Conservation (phyloP, 1,140 invertebrate genomes). For the Ceratosolen solmsi region DNA sequence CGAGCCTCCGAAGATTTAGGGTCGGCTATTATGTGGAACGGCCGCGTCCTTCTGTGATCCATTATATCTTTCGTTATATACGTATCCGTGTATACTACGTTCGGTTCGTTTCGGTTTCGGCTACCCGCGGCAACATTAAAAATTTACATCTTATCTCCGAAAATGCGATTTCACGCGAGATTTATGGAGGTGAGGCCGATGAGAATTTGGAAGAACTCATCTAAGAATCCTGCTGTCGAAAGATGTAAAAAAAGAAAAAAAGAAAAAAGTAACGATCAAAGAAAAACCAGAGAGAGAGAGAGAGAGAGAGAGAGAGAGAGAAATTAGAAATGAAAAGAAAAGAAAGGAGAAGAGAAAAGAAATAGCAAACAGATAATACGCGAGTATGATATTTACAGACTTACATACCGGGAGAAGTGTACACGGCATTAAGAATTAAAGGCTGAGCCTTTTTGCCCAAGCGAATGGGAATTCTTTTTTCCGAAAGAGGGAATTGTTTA, state of each 20-base stretch:
- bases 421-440: background rate
- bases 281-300: no score
- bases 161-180: constrained; percentile 32
- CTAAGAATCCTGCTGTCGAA: background rate
- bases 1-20: constrained; percentile 52
- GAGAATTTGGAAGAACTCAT: constrained; percentile 12
- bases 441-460: background rate
- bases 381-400: background rate
- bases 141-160: constrained; percentile 49
- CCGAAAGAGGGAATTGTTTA: background rate
- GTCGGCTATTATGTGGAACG: constrained; percentile 53
- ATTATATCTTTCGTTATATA: constrained; percentile 27
- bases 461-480: background rate
- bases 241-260: constrained; percentile 28
- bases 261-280: no score
- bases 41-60: constrained; percentile 22
- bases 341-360: no score
- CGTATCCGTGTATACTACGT: background rate
- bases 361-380: constrained; percentile 21
- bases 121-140: constrained; percentile 12
- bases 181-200: constrained; percentile 30
- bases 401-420: background rate
- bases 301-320: no score
- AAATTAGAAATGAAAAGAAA: no score
- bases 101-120: no score